Base-by-base conservation (phyloP, 2,113 vertebrate species). In the Larimichthys crocea region DNA sequence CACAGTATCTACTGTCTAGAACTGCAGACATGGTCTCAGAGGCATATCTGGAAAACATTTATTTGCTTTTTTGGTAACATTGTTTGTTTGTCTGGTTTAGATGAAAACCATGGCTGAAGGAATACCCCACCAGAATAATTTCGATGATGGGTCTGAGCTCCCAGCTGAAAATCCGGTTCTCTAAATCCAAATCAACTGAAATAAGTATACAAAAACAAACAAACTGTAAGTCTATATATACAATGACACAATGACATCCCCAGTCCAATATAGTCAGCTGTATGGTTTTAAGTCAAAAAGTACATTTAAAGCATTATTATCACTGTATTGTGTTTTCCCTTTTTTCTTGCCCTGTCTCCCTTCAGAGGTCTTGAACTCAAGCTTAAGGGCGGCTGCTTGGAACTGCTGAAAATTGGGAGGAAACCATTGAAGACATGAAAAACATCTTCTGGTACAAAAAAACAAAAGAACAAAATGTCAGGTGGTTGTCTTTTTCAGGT, bases 331-430 rank as follows among this genome's bases (percentile, higher is more conserved):
- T 14, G 19, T 56, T 1, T 2, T 40, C 59, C 40, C 10, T 64
- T 59, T 19, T 4, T 35, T 35, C 14, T 19, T 19, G 24, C 8
- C 55, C 22, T 50, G 64, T 9, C 35, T 31, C 35, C 35, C 7
- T 75, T 53, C 44, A 93, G 92, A 4, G 40, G 15, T 4, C 2
- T 4, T 67, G 91, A 93, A 65, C 56, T 92, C 1, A 72, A 31
- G 22, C 3, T 91, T 2, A 94, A 91, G 67, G 76, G n/a, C n/a
- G 90, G 0, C 15, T 91, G 22, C 1, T 44, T 16, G 80, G 62
- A 24, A 89, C 86, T 16, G 24, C 0, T 4, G 10, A 91, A 67
- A 35, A 78, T 16, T 93, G 92, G 92, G 15, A 83, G 92, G 15
- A 83, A 71, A 82, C 19, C 52, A 16, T 89, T 48, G 83, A 93